Evolutionary conservation across 2,797 vertebrate genomes (phyloP).

Genomic region (Siniperca obscura): DNA sequence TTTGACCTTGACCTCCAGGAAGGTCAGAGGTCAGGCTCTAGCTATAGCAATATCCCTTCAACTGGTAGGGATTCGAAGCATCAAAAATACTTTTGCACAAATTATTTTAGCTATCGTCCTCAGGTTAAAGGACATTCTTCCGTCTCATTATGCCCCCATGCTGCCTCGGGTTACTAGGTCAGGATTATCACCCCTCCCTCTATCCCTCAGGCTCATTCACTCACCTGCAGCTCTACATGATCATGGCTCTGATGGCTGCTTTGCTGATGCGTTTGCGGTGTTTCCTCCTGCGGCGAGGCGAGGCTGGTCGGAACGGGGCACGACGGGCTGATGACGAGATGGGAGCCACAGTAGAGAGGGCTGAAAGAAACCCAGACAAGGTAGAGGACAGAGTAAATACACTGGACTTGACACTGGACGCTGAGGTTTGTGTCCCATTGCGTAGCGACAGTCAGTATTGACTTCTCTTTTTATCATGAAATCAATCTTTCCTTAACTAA

Average conservation of each 20-base stretch:
- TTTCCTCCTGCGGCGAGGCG: slow-evolving; percentile 79
- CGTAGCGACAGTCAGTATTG: not conserved
- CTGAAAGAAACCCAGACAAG: slow-evolving; percentile 32
- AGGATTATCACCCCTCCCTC: not conserved
- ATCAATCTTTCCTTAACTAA: not conserved
- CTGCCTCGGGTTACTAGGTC: not conserved
- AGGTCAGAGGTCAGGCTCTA: not conserved
- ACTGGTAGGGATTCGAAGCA: not conserved
- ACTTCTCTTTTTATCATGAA: not conserved
- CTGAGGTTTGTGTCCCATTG: not conserved
- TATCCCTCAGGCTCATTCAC: not conserved
- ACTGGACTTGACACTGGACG: not conserved
- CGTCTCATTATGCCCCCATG: not conserved
- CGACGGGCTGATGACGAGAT: slow-evolving; percentile 23
- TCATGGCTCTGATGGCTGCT: slow-evolving; percentile 83
- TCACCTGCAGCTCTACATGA: slow-evolving; percentile 81
- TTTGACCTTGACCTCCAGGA: not conserved
- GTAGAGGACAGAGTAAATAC: not conserved
- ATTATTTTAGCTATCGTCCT: not conserved
- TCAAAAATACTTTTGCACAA: not conserved
- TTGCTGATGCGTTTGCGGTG: slow-evolving; percentile 84
- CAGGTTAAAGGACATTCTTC: not conserved
- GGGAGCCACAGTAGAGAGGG: slow-evolving; percentile 43
- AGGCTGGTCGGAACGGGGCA: slow-evolving; percentile 62
- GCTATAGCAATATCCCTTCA: not conserved